Conservation (phyloP, 1,140 invertebrate genomes). For the Glossosoma conforme region DNA sequence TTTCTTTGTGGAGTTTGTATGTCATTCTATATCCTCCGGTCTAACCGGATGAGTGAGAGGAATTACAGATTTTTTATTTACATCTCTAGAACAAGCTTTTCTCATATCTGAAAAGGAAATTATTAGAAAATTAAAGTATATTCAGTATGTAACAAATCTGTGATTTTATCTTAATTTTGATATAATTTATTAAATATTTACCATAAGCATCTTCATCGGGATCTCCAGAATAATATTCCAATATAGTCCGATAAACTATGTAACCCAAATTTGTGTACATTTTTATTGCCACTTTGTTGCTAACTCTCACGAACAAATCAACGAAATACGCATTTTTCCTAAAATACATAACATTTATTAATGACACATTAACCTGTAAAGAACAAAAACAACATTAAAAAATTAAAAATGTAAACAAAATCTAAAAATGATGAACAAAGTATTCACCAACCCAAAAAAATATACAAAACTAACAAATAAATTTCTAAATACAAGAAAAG, state of each 20-base stretch:
- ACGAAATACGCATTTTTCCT: constrained; percentile 97
- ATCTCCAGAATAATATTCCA: constrained; percentile 97
- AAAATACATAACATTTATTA: no score
- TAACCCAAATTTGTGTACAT: constrained; percentile 98
- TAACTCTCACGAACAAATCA: constrained; percentile 97
- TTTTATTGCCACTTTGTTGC: constrained; percentile 94
- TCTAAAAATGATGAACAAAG: no score
- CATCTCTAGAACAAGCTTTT: constrained; percentile 91
- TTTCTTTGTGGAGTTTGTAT: not conserved
- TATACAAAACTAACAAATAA: no score
- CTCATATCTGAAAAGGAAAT: constrained; percentile 83
- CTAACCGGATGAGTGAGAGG: constrained; percentile 90
- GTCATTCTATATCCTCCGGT: constrained; percentile 90
- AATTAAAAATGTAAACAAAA: no score
- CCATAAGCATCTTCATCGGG: constrained; percentile 98
- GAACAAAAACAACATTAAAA: no score
- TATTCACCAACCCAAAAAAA: no score
- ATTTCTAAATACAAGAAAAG: no score
- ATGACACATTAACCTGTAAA: no score
- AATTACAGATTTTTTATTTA: constrained; percentile 89
- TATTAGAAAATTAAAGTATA: constrained; percentile 2
- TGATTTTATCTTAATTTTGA: not conserved
- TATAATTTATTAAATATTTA: constrained; percentile 43
- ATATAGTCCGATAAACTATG: constrained; percentile 90
- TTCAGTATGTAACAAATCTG: not conserved